Base-by-base conservation (phyloP, 2,797 vertebrate genomes). In the Sebastes diploproa region DNA sequence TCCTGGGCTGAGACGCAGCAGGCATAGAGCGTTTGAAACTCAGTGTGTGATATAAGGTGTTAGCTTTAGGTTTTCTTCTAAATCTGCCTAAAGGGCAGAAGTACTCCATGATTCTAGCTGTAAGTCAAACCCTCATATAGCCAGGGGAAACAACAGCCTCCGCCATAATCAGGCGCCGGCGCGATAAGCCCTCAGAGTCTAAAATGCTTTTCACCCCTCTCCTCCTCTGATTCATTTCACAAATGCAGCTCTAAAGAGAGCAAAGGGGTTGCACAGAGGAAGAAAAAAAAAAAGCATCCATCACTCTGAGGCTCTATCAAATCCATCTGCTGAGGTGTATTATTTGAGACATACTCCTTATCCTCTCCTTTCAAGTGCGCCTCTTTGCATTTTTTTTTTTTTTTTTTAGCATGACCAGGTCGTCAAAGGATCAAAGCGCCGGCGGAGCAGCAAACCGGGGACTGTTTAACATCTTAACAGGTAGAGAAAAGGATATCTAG, bases 41-140 rank as follows among this genome's bases (percentile, higher is more conserved):
- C 30, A 0, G 52, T 9, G 65, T 87, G 81, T 85, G 89, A 89
- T 90, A 86, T 76, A 77, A 13, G 83, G 83, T 86, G 86, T 91
- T 85, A 85, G 83, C 82, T 89, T 86, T 77, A 87, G 86, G 81
- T 87, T 87, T 86, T 13, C 77, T 58, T 81, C 83, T 93, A 88
- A 93, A 91, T 93, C 91, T 93, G 87, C 90, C 92, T 88, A 84
- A 88, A 90, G 91, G 91, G 83, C 87, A 89, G 54, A 88, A 82
- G 86, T 75, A 30, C 85, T 69, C 56, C 29, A 38, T 68, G 83
- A 82, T 87, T 91, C 84, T 59, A 67, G 84, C 91, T 86, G 75
- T 23, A 84, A 91, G 88, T 87, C 83, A 83, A 86, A 85, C 78
- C 82, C 86, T 74, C 77, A 86, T 75, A 77, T 81, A 85, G 84